Percentiles rank a stretch among this genome's conserved stretches.
Conservation (phyloP, 2,113 vertebrate species). For the Uropsilus gracilis region DNA sequence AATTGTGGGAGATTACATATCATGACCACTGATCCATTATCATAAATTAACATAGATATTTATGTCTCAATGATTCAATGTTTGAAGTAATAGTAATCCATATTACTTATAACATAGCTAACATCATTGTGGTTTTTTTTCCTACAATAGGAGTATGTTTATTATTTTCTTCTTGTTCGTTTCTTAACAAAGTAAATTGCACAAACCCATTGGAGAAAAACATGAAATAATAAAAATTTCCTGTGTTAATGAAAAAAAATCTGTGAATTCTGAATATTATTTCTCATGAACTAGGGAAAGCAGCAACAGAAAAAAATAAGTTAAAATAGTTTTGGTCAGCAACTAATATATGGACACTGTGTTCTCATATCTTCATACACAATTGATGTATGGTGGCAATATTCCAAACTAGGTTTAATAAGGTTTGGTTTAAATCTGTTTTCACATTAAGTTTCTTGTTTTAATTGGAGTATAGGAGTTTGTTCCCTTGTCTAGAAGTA, state of each 20-base stretch:
- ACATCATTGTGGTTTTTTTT: background rate
- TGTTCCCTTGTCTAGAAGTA: background rate
- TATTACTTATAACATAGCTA: slow-evolving; percentile 42
- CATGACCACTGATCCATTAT: background rate
- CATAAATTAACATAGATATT: slow-evolving; percentile 47
- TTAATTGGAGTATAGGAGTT: background rate
- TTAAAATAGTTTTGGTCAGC: background rate
- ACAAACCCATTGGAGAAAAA: background rate
- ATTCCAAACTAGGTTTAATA: background rate
- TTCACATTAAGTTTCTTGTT: background rate
- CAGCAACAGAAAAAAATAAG: background rate
- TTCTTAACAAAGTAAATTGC: background rate
- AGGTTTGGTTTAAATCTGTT: accelerated
- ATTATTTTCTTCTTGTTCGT: background rate
- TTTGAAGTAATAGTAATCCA: slow-evolving; percentile 40
- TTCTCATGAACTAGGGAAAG: background rate
- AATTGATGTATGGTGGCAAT: background rate
- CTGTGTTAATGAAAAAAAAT: background rate
- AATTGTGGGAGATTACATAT: background rate
- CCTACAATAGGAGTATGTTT: background rate
- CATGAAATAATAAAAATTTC: background rate
- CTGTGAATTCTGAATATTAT: background rate
- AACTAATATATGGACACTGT: background rate
- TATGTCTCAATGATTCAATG: slow-evolving; percentile 49
- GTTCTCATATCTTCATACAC: background rate